Percentiles rank a stretch among this genome's conserved stretches.
Evolutionary conservation across 1,140 invertebrate species (phyloP).

Genomic region (Diabrotica undecimpunctata): DNA sequence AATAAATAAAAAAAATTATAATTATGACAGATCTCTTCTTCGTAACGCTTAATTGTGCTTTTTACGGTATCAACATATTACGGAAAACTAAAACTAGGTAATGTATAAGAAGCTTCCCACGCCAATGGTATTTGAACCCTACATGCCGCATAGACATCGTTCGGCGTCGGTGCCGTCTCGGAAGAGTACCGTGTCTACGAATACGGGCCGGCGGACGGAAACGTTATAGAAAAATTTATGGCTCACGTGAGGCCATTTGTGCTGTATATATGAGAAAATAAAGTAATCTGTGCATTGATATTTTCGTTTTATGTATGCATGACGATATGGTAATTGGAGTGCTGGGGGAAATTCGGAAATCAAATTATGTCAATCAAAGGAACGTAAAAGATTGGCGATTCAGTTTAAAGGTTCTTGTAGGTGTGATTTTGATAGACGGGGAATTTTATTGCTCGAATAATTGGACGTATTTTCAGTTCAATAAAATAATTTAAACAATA

Average conservation of each 20-base stretch:
- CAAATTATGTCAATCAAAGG: background rate
- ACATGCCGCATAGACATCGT: background rate
- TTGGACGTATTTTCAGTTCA: too few species aligned
- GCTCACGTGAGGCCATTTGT: background rate
- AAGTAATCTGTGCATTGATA: background rate
- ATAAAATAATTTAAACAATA: too few species aligned
- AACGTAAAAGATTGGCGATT: too few species aligned
- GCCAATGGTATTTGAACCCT: background rate
- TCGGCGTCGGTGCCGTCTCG: background rate
- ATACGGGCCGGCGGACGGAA: background rate
- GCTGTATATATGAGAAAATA: background rate
- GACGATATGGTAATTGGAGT: background rate
- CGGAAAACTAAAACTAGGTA: too few species aligned
- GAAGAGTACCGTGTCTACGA: background rate
- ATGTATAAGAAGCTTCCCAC: too few species aligned
- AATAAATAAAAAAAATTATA: too few species aligned
- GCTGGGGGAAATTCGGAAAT: background rate
- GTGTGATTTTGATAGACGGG: too few species aligned
- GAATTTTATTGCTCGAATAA: too few species aligned
- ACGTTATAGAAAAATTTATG: background rate
- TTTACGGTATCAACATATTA: too few species aligned
- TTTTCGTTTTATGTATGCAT: slow-evolving; percentile 1
- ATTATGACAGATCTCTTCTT: too few species aligned
- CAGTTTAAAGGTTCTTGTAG: too few species aligned
- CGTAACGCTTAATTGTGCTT: too few species aligned